Conservation (phyloP, 1,140 invertebrate species). For the Pararge aegeria region DNA sequence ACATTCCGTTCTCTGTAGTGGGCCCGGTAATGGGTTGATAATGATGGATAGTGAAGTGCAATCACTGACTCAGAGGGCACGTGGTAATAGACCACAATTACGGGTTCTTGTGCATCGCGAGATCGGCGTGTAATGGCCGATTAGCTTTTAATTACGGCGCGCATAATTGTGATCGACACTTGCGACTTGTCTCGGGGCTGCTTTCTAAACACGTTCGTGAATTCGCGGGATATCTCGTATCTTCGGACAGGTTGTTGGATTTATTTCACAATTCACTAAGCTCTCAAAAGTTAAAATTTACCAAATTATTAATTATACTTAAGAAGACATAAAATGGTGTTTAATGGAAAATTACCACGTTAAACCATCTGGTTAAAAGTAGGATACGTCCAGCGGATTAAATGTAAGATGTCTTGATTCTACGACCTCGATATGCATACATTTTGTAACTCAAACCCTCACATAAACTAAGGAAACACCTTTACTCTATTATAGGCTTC, state of each 20-base stretch:
- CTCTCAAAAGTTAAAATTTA: background rate
- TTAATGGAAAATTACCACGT: no score
- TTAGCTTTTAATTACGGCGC: conserved; percentile 19
- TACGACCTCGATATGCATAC: no score
- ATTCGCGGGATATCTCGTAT: background rate
- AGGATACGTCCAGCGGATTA: no score
- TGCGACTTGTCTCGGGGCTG: background rate
- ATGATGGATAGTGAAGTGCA: background rate
- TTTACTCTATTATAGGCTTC: no score
- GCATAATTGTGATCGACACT: conserved; percentile 25
- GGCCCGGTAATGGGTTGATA: no score
- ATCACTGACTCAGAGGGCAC: background rate
- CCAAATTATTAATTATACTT: no score
- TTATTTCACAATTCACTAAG: background rate
- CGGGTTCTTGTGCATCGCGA: conserved; percentile 7
- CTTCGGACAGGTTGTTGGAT: background rate
- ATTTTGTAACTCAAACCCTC: no score
- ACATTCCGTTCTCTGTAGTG: no score
- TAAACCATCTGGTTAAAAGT: no score
- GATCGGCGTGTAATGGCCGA: conserved; percentile 17
- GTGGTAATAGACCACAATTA: conserved; percentile 18
- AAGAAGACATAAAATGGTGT: no score
- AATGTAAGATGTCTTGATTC: no score
- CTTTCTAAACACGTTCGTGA: conserved; percentile 20
- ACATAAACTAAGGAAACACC: no score